phyloP scores from a whole-genome alignment of 2,113 vertebrate genomes.

The Alligator mississippiensis region DNA sequence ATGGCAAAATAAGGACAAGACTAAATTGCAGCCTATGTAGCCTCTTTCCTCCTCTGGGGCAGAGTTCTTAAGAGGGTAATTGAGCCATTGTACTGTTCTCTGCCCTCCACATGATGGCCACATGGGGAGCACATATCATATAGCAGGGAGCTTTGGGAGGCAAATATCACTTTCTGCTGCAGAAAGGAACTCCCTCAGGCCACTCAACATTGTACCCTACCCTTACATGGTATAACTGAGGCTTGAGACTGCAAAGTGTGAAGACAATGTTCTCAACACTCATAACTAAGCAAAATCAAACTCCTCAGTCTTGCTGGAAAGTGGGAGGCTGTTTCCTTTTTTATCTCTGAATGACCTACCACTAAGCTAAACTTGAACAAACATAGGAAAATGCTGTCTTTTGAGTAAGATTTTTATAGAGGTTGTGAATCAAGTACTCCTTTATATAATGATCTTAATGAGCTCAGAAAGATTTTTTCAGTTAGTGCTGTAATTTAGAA shows the following conservation, averaged over 20 bases:
- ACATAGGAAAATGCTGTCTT: slow-evolving; percentile 38
- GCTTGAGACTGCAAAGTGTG: not conserved
- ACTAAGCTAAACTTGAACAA: slow-evolving; percentile 37
- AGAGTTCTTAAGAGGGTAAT: not conserved
- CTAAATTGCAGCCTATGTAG: not conserved
- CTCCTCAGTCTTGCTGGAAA: slow-evolving; percentile 30
- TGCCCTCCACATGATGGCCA: not conserved
- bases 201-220: not conserved
- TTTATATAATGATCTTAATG: slow-evolving; percentile 43
- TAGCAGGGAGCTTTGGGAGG: not conserved
- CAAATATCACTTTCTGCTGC: not conserved
- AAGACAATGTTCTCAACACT: not conserved
- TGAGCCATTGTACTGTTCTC: not conserved
- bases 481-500: slow-evolving; percentile 32
- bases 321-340: slow-evolving; percentile 12
- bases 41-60: not conserved
- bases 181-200: not conserved
- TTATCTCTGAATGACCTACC: slow-evolving; percentile 43
- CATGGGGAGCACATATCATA: not conserved
- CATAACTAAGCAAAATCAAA: not conserved
- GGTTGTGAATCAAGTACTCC: not conserved
- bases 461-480: slow-evolving; percentile 10
- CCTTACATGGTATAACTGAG: not conserved
- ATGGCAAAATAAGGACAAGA: not conserved
- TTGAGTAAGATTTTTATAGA: slow-evolving; percentile 34